These are phyloP conservation scores for Eumaeus atala DNA, from an alignment of 1,140 invertebrate species.

Conservation along the genomic window DNA sequence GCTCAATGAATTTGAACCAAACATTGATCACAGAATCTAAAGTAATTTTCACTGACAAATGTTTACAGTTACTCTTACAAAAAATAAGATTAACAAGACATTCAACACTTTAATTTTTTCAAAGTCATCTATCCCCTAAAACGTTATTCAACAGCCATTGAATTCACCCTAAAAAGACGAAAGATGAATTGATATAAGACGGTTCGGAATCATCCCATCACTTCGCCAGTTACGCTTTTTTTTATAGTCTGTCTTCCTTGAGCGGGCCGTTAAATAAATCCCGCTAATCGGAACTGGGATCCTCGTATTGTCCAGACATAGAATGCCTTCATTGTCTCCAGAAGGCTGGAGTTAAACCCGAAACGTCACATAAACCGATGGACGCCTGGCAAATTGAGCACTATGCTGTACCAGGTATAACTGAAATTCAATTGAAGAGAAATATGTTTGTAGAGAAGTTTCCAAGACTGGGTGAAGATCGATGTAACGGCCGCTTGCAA, in stretches of 20 bases:
- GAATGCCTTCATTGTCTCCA: constrained; percentile 65
- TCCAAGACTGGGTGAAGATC: constrained; percentile 39
- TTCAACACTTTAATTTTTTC: neutral
- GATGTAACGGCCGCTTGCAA: constrained; percentile 61
- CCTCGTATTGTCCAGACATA: constrained; percentile 57
- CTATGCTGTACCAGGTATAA: neutral
- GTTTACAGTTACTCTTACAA: too few species aligned
- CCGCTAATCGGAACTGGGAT: constrained; percentile 48
- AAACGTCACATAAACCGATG: neutral
- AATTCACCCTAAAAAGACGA: neutral
- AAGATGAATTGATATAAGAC: constrained; percentile 16
- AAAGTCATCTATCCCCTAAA: neutral
- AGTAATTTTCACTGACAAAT: too few species aligned
- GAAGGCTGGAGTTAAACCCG: constrained; percentile 20
- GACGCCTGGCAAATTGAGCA: neutral
- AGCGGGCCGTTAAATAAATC: constrained; percentile 62
- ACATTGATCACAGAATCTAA: too few species aligned
- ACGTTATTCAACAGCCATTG: neutral
- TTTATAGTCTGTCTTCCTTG: constrained; percentile 23
- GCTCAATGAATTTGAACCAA: too few species aligned
- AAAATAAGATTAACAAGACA: too few species aligned
- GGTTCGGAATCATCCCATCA: constrained; percentile 22
- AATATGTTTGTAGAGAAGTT: neutral
- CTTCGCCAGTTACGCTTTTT: constrained; percentile 23
- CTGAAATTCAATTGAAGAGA: constrained; percentile 7